A percentile compares a stretch with the other conserved stretches of the same genome.
phyloP scores from a whole-genome alignment of 2,797 vertebrate species.

The Argyrosomus regius region DNA sequence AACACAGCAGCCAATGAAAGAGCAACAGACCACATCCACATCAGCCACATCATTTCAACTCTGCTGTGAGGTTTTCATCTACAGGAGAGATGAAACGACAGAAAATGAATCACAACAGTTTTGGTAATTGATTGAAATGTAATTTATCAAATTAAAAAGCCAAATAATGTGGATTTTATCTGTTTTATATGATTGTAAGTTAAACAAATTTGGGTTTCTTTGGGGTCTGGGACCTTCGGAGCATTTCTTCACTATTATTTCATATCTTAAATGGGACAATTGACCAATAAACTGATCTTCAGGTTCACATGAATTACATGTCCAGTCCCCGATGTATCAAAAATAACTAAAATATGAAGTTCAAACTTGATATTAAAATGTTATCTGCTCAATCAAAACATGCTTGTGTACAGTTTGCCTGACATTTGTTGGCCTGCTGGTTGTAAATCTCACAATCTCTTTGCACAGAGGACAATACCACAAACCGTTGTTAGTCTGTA shows the following conservation, averaged over 20 bases:
- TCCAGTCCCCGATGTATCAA: background rate
- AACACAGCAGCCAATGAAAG: slow-evolving; percentile 11
- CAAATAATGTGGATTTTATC: background rate
- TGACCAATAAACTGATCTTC: background rate
- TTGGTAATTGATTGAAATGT: background rate
- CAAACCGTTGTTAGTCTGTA: too few species aligned
- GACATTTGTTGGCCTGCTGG: too few species aligned
- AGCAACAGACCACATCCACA: background rate
- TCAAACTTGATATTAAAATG: background rate
- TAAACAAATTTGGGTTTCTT: too few species aligned
- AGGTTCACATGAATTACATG: background rate
- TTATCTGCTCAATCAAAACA: background rate
- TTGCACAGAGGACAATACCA: background rate
- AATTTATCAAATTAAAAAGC: background rate
- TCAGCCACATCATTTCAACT: background rate
- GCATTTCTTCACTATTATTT: background rate
- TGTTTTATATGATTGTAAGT: background rate
- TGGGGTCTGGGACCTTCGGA: too few species aligned
- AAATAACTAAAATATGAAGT: background rate
- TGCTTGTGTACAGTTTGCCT: background rate
- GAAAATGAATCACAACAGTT: background rate
- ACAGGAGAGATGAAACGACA: background rate
- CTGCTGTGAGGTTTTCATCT: background rate
- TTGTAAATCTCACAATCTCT: background rate
- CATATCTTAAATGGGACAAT: background rate